Percentiles rank a stretch among this genome's conserved stretches.
phyloP scores from a whole-genome alignment of 2,797 vertebrate genomes.

The Cyclopterus lumpus region DNA sequence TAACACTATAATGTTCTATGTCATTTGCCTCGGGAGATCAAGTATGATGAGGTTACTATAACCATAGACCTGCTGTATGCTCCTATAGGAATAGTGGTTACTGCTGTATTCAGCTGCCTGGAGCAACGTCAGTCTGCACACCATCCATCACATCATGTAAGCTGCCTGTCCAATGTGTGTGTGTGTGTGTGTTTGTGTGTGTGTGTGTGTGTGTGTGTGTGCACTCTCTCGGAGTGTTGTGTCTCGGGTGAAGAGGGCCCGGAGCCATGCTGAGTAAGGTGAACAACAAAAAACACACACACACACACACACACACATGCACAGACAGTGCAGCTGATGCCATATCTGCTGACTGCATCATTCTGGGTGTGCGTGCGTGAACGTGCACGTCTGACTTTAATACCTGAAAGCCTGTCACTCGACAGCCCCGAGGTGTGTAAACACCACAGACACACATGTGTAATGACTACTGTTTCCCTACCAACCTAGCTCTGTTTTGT shows the following conservation, averaged over 20 bases:
- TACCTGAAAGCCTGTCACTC: conserved; percentile 44
- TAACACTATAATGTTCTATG: neutral
- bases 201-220: neutral
- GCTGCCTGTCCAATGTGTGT: conserved; percentile 37
- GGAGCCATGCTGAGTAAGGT: conserved; percentile 35
- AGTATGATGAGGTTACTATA: neutral
- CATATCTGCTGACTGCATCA: conserved; percentile 34
- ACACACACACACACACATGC: neutral
- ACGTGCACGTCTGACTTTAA: conserved; percentile 11
- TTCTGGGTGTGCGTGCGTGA: neutral
- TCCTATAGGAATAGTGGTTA: neutral
- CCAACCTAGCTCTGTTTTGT: conserved; percentile 64
- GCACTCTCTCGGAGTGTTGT: conserved; percentile 6
- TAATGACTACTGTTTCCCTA: conserved; percentile 67
- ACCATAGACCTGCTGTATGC: neutral
- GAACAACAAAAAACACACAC: neutral
- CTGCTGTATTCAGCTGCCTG: conserved; percentile 12
- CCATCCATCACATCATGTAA: conserved; percentile 34
- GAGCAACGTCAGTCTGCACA: conserved; percentile 18
- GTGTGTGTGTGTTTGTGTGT: too few species aligned
- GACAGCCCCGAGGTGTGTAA: conserved; percentile 56
- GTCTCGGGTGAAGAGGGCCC: conserved; percentile 20
- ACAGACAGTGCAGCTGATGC: conserved; percentile 18
- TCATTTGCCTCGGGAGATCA: neutral
- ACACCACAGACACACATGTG: conserved; percentile 41